These are phyloP conservation scores for Holacanthus passer DNA, from an alignment of 2,113 vertebrate genomes.

Conservation along the genomic window DNA sequence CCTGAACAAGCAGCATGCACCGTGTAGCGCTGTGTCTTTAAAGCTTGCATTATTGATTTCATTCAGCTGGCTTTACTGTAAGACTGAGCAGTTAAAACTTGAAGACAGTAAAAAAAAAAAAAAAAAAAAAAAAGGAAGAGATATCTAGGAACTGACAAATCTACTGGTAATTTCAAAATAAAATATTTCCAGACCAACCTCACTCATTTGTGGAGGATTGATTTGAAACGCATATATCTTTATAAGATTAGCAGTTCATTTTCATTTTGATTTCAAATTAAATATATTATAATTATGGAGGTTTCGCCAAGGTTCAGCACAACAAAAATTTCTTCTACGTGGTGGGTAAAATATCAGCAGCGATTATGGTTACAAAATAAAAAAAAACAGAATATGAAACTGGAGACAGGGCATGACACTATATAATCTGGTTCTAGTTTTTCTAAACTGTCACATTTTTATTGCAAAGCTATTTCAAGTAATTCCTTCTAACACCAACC, in stretches of 20 bases:
- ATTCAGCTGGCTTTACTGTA: slow-evolving; percentile 37
- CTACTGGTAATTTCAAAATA: background rate
- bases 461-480: slow-evolving; percentile 61
- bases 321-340: slow-evolving; percentile 1
- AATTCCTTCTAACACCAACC: slow-evolving; percentile 56
- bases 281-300: background rate
- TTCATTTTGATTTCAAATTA: background rate
- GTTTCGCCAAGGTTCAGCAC: background rate
- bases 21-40: slow-evolving; percentile 30
- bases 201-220: too few species aligned
- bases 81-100: slow-evolving; percentile 18
- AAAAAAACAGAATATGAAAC: slow-evolving; percentile 24
- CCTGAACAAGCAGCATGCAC: background rate
- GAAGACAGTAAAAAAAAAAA: background rate
- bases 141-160: background rate
- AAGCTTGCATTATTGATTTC: slow-evolving; percentile 48
- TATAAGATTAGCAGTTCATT: background rate
- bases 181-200: background rate
- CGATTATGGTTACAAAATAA: background rate
- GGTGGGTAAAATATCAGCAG: slow-evolving; percentile 14
- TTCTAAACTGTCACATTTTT: slow-evolving; percentile 52
- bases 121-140: background rate
- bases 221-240: background rate
- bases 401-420: slow-evolving; percentile 16
- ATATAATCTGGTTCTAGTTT: slow-evolving; percentile 51